Conservation (phyloP, 1,140 invertebrate species). For the Drosophila obscura region DNA sequence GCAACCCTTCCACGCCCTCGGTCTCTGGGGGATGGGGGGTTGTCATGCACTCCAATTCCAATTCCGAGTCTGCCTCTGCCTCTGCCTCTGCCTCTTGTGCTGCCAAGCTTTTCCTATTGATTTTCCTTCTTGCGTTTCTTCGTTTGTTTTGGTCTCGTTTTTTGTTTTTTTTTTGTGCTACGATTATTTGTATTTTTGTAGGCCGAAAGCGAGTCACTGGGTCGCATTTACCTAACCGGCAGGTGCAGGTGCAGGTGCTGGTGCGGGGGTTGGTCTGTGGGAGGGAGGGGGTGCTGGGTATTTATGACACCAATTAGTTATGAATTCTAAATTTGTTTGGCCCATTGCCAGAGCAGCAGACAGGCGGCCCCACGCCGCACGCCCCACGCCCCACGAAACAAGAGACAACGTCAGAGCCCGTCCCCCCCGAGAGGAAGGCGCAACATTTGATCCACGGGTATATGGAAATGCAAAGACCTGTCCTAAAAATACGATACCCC, state of each 20-base stretch:
- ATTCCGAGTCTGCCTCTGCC: too few species aligned
- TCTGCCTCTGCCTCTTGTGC: conserved; percentile 4
- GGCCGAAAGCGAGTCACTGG: conserved; percentile 67
- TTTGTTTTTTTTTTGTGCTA: conserved; percentile 20
- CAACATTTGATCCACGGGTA: conserved; percentile 35
- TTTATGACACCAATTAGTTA: conserved; percentile 82
- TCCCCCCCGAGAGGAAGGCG: too few species aligned
- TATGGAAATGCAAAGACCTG: conserved; percentile 46
- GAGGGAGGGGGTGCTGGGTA: neutral
- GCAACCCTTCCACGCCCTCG: too few species aligned
- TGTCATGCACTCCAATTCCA: conserved; percentile 65
- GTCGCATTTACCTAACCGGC: conserved; percentile 27
- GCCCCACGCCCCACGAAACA: too few species aligned
- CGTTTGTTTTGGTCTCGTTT: conserved; percentile 28
- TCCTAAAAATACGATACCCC: conserved; percentile 42
- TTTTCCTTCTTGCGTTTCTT: conserved; percentile 45
- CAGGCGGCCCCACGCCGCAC: too few species aligned
- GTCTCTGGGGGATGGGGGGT: conserved; percentile 31
- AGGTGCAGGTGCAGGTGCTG: neutral
- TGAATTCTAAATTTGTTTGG: conserved; percentile 80
- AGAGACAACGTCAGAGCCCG: neutral
- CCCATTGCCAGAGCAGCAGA: conserved; percentile 57
- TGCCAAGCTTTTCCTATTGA: conserved; percentile 65
- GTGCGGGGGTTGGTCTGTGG: neutral
- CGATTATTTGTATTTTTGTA: conserved; percentile 17